These are phyloP conservation scores for Tribolium freemani DNA, from an alignment of 2,888 invertebrate species.

Conservation along the genomic window DNA sequence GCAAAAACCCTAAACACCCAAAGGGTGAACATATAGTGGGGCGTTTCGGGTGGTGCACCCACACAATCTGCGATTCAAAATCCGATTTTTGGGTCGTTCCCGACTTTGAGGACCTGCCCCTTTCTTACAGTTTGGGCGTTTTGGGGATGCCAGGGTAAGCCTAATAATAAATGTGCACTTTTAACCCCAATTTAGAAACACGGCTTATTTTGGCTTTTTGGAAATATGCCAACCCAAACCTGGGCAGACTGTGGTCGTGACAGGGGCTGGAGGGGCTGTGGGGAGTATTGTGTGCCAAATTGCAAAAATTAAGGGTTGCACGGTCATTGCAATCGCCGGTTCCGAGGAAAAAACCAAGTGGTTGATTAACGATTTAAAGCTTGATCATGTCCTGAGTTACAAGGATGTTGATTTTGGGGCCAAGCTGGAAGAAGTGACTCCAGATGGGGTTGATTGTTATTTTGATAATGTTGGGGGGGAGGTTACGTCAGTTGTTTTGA, in stretches of 20 bases:
- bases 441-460: slow-evolving; percentile 80
- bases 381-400: slow-evolving; percentile 71
- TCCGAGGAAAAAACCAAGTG: slow-evolving; percentile 74
- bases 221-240: slow-evolving; percentile 78
- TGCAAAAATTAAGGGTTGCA: slow-evolving; percentile 78
- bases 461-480: slow-evolving; percentile 81
- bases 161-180: no score
- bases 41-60: slow-evolving; percentile 79
- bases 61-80: slow-evolving; percentile 70
- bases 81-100: slow-evolving; percentile 70
- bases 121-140: slow-evolving; percentile 76
- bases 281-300: slow-evolving; percentile 84
- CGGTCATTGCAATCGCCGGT: slow-evolving; percentile 81
- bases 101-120: slow-evolving; percentile 71
- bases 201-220: slow-evolving; percentile 80
- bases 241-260: slow-evolving; percentile 80
- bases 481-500: neutral
- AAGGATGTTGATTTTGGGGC: slow-evolving; percentile 72
- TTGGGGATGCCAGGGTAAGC: slow-evolving; percentile 81
- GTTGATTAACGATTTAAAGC: slow-evolving; percentile 12
- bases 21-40: slow-evolving; percentile 76
- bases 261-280: slow-evolving; percentile 83
- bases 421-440: slow-evolving; percentile 73
- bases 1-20: slow-evolving; percentile 76
- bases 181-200: slow-evolving; percentile 69